Conservation (phyloP, 2,888 invertebrate species). For the Erebia ligea region DNA sequence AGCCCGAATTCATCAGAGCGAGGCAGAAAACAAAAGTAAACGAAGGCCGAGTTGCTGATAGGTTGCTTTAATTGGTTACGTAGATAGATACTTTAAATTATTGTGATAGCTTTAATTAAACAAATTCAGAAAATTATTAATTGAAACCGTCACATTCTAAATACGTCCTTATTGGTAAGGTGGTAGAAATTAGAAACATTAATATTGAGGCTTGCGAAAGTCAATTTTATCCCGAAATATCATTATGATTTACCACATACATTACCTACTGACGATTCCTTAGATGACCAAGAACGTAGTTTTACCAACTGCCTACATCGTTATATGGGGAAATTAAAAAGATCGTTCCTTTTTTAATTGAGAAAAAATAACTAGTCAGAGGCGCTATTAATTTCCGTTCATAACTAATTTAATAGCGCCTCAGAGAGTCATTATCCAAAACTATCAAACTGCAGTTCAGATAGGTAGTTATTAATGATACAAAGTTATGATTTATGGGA, state of each 20-base stretch:
- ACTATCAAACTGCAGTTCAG: slow-evolving; percentile 20
- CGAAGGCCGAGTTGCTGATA: slow-evolving; percentile 31
- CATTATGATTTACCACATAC: no score
- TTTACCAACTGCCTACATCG: no score
- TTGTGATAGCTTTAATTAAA: not conserved
- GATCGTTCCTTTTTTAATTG: no score
- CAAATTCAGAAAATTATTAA: not conserved
- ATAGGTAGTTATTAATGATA: slow-evolving; percentile 17
- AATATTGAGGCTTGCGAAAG: no score
- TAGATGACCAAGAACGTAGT: no score
- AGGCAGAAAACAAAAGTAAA: slow-evolving; percentile 32
- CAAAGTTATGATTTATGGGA: slow-evolving; percentile 22
- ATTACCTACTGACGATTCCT: no score
- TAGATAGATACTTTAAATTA: not conserved
- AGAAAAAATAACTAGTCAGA: not conserved
- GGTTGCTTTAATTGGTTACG: slow-evolving; percentile 18
- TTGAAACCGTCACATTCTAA: no score
- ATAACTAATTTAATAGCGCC: slow-evolving; percentile 6
- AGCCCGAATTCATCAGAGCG: slow-evolving; percentile 30
- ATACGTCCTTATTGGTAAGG: no score
- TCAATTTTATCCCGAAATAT: no score
- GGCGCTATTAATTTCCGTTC: not conserved
- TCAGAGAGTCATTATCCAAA: slow-evolving; percentile 15
- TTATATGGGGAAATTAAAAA: no score
- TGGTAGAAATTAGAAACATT: no score